Conservation (phyloP, 1,140 invertebrate species). For the Lasioglossum baleicum region DNA sequence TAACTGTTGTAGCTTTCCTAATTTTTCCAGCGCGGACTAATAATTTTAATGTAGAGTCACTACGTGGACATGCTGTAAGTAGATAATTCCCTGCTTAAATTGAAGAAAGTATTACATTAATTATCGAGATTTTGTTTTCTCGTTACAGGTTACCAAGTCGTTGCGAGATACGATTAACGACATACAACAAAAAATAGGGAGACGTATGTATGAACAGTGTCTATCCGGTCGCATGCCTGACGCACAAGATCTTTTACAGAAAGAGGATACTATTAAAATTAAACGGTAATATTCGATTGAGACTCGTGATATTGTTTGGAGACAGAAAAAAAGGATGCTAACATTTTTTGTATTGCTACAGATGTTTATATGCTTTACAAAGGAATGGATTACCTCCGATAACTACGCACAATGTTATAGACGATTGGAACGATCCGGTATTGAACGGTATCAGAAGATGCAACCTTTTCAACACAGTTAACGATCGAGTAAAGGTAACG, state of each 20-base stretch:
- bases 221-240: slow-evolving; percentile 94
- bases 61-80: slow-evolving; percentile 95
- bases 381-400: slow-evolving; percentile 95
- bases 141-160: slow-evolving; percentile 89
- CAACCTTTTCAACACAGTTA: slow-evolving; percentile 95
- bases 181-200: slow-evolving; percentile 96
- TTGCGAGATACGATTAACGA: slow-evolving; percentile 96
- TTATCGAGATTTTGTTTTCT: background rate
- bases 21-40: slow-evolving; percentile 99
- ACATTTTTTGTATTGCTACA: no score
- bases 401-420: slow-evolving; percentile 98
- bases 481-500: slow-evolving; percentile 96
- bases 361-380: slow-evolving; percentile 96
- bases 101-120: no score
- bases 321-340: no score
- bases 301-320: no score
- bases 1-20: slow-evolving; percentile 98
- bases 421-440: slow-evolving; percentile 96
- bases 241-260: slow-evolving; percentile 90
- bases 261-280: slow-evolving; percentile 96
- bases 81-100: background rate
- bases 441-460: slow-evolving; percentile 93
- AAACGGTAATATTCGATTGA: no score
- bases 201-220: slow-evolving; percentile 96
- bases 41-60: slow-evolving; percentile 99